These are phyloP conservation scores for Ectobius pallidus DNA, from an alignment of 2,888 invertebrate species.

Conservation along the genomic window DNA sequence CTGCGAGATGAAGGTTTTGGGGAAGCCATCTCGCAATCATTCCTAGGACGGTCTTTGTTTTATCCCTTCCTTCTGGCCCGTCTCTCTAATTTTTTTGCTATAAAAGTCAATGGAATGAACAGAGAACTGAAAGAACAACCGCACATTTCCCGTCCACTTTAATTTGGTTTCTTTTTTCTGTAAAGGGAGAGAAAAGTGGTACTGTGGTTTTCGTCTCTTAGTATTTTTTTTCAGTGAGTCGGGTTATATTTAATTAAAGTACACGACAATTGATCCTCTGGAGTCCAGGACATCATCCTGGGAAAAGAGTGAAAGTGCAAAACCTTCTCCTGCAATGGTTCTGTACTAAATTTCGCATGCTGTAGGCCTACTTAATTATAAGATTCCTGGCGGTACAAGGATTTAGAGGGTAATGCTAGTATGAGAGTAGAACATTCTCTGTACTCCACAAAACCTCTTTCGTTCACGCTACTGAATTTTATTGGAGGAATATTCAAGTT, in stretches of 20 bases:
- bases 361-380: no score
- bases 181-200: conserved; percentile 10
- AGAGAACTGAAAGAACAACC: conserved; percentile 10
- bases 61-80: background rate
- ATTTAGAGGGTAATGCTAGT: no score
- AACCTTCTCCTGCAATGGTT: background rate
- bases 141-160: conserved; percentile 27
- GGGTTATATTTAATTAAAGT: conserved; percentile 21
- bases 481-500: no score
- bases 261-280: conserved; percentile 16
- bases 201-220: conserved; percentile 19
- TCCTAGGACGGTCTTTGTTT: conserved; percentile 7
- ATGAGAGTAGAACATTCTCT: no score
- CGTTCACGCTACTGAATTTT: no score
- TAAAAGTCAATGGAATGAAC: conserved; percentile 23
- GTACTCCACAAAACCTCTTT: no score
- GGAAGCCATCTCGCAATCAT: conserved; percentile 3
- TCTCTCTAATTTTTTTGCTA: conserved; percentile 16
- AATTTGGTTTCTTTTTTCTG: conserved; percentile 28
- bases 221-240: background rate
- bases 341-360: no score
- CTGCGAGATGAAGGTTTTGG: conserved; percentile 1
- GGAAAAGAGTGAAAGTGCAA: background rate
- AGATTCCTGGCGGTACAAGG: no score
- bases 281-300: conserved; percentile 1